Conservation (phyloP, 2,797 vertebrate species). For the Hirundo rustica region DNA sequence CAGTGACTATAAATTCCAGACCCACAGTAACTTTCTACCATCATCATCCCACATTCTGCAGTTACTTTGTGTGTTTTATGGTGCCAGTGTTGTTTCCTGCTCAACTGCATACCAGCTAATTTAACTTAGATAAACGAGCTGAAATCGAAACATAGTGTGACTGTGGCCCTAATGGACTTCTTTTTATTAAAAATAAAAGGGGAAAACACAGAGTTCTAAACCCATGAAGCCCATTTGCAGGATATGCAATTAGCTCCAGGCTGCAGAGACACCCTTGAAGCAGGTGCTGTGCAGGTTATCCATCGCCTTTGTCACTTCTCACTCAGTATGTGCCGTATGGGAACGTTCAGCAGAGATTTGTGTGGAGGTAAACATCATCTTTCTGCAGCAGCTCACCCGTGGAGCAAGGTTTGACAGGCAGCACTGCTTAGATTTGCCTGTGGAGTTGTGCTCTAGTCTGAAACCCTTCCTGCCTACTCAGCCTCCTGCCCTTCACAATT, state of each 20-base stretch:
- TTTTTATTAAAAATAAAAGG: neutral
- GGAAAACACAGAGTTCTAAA: neutral
- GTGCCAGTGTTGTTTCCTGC: neutral
- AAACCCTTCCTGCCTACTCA: neutral
- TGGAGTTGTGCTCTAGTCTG: neutral
- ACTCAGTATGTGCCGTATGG: neutral
- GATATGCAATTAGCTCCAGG: neutral
- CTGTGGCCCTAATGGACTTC: neutral
- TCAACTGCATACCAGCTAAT: slow-evolving; percentile 15
- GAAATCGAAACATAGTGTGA: neutral
- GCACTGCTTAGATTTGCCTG: neutral
- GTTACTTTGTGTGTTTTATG: neutral
- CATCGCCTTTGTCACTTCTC: neutral
- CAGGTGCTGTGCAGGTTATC: neutral
- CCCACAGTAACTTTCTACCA: neutral
- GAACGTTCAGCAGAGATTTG: neutral
- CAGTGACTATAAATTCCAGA: neutral
- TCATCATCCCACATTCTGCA: neutral
- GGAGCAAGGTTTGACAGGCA: slow-evolving; percentile 1
- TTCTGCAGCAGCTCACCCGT: neutral
- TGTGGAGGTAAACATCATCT: neutral
- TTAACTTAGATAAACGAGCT: slow-evolving; percentile 28
- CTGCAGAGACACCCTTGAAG: neutral
- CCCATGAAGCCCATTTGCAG: neutral
- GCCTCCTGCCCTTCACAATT: neutral